Conservation (phyloP, 2,113 vertebrate species). For the Ranitomeya imitator region DNA sequence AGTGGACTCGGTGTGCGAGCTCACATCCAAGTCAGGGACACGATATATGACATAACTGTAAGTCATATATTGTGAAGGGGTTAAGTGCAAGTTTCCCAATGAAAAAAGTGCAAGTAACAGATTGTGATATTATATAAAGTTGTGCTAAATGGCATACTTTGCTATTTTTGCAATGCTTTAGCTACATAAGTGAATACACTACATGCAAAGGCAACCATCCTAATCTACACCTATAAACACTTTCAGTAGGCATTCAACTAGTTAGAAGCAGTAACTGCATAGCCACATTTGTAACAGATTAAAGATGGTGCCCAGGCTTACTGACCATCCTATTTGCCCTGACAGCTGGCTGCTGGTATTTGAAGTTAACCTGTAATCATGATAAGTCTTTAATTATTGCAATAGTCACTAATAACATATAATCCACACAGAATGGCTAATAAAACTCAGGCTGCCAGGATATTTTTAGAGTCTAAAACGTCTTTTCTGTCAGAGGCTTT, state of each 20-base stretch:
- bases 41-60: too few relatives aligned
- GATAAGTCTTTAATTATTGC: slow-evolving; percentile 40
- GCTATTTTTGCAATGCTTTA: too few relatives aligned
- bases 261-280: neutral
- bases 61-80: too few relatives aligned
- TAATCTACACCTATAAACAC: neutral
- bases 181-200: too few relatives aligned
- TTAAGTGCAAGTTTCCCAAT: too few relatives aligned
- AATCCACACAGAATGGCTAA: slow-evolving; percentile 22
- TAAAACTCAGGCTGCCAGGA: slow-evolving; percentile 1
- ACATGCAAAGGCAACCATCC: too few relatives aligned
- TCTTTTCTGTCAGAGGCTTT: slow-evolving; percentile 28
- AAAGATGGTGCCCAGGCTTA: slow-evolving; percentile 19
- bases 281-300: neutral
- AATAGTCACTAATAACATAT: neutral
- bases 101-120: neutral
- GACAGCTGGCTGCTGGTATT: neutral
- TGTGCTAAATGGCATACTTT: neutral
- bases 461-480: slow-evolving; percentile 19
- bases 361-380: slow-evolving; percentile 36
- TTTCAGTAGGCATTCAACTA: neutral
- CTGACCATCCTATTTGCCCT: neutral
- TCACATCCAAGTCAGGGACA: too few relatives aligned
- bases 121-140: neutral
- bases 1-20: too few relatives aligned